Evolutionary conservation across 2,797 vertebrate species (phyloP), one percentile per base, ranked within the genome.

Genomic region (Pristis pectinata): DNA sequence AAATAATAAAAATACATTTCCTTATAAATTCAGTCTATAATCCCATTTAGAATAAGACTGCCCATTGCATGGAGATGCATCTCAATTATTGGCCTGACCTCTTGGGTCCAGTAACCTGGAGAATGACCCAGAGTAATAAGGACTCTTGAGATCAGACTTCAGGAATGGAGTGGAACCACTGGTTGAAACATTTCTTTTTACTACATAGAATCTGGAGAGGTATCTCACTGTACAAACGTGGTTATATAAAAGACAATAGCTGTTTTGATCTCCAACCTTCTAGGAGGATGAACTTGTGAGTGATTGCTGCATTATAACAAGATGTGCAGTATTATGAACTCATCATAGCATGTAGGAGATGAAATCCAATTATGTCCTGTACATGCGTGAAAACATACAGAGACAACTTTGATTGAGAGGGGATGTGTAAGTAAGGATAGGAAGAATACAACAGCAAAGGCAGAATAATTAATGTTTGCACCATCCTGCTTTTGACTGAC

Each of bases 361-460:
- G 30, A 87, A 27, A 56, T 56, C 83, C 83, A 87, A 34, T 34
- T 87, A 13, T 87, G 11, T 34, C 53, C 4, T 34, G 49, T 87
- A 27, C 41, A 34, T 87, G 83, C 1, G 53, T 59, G 83, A 87
- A 87, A 53, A 53, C 83, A 53, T 27, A 41, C 3, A 10, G 44
- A 83, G 80, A 83, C 44, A 30, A 83, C 83, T 87, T 87, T 87
- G 49, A 87, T 87, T 87, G 83, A 15, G 83, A 59, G 53, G 3
- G 9, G 87, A 56, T 15, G 9, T 24, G 27, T 83, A 49, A 83
- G 19, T 27, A 53, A 87, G 83, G 27, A 56, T 27, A 56, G 49
- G 24, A 56, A 87, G 30, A 87, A 87, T 87, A 4, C 83, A 59
- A 87, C 27, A 87, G 30, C 9, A 15, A 34, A 59, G 27, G 27